Percentiles rank a stretch among this genome's conserved stretches.
Conservation (phyloP, 2,888 invertebrate genomes). For the Sisyra nigra region DNA sequence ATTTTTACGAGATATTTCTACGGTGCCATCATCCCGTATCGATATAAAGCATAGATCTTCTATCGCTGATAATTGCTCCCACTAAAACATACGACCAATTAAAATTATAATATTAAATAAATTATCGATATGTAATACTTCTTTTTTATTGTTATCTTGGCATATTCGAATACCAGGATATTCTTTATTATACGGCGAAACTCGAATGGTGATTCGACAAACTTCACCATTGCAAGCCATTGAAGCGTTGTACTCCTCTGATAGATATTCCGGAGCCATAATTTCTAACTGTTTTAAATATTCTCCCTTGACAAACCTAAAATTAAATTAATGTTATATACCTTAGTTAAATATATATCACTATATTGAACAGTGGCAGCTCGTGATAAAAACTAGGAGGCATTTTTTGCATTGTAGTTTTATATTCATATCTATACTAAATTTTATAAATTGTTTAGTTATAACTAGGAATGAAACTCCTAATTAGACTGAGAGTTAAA, state of each 20-base stretch:
- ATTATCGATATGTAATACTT: slow-evolving; percentile 27
- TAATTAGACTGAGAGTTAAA: too few relatives aligned
- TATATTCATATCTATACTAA: background rate
- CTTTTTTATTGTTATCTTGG: slow-evolving; percentile 38
- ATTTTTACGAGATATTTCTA: slow-evolving; percentile 59
- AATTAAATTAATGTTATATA: too few relatives aligned
- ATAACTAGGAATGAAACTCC: too few relatives aligned
- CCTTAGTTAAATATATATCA: too few relatives aligned
- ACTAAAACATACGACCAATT: slow-evolving; percentile 30
- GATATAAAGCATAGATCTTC: slow-evolving; percentile 75
- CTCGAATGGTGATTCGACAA: slow-evolving; percentile 44
- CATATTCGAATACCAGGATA: slow-evolving; percentile 52
- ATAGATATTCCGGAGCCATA: slow-evolving; percentile 69
- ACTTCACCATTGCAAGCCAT: slow-evolving; percentile 53
- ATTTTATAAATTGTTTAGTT: background rate
- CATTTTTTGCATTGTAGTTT: background rate
- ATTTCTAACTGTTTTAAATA: slow-evolving; percentile 66
- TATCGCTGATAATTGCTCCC: slow-evolving; percentile 59
- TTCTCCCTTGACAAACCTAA: slow-evolving; percentile 53
- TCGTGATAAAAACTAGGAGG: slow-evolving; percentile 2
- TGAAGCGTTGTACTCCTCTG: slow-evolving; percentile 54
- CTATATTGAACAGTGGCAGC: background rate
- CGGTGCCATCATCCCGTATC: slow-evolving; percentile 49
- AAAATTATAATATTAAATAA: background rate
- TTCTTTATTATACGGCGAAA: slow-evolving; percentile 45